A percentile compares a stretch with the other conserved stretches of the same genome.
Conservation (phyloP, 1,140 invertebrate genomes). For the Bombus waltoni region DNA sequence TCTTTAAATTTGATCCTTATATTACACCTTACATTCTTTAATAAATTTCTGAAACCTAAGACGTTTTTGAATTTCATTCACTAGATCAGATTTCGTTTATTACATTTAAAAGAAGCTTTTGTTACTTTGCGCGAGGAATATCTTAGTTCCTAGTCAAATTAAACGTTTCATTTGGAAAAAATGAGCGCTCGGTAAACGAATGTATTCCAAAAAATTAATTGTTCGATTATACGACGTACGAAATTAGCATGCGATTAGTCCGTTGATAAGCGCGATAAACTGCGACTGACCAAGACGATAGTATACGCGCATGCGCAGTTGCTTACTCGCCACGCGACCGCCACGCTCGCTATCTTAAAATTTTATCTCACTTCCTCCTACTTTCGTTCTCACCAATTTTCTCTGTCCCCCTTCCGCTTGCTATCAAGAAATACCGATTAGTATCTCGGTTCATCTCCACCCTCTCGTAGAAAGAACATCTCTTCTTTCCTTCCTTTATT, state of each 20-base stretch:
- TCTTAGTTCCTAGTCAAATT: not conserved
- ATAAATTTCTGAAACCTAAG: too few species aligned
- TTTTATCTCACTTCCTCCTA: conserved; percentile 48
- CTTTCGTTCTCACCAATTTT: conserved; percentile 29
- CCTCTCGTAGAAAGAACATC: conserved; percentile 49
- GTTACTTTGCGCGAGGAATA: not conserved
- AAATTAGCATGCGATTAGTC: conserved; percentile 13
- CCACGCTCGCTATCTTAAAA: conserved; percentile 66
- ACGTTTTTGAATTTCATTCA: too few species aligned
- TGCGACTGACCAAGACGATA: not conserved
- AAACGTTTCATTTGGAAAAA: not conserved
- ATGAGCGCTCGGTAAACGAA: not conserved
- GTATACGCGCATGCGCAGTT: conserved; percentile 62
- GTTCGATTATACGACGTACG: not conserved
- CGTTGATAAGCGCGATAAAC: conserved; percentile 3
- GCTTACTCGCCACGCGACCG: conserved; percentile 75
- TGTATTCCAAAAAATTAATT: not conserved
- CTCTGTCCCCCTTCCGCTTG: conserved; percentile 41
- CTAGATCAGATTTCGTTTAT: not conserved
- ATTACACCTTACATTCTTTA: not conserved
- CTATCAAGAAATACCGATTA: conserved; percentile 58
- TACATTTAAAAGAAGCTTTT: not conserved
- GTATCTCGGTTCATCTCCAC: conserved; percentile 61
- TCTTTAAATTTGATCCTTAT: not conserved
- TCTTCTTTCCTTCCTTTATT: conserved; percentile 29